Percentiles rank a stretch among this genome's conserved stretches.
Conservation (phyloP, 2,797 vertebrate species). For the Microctenopoma lineatum region DNA sequence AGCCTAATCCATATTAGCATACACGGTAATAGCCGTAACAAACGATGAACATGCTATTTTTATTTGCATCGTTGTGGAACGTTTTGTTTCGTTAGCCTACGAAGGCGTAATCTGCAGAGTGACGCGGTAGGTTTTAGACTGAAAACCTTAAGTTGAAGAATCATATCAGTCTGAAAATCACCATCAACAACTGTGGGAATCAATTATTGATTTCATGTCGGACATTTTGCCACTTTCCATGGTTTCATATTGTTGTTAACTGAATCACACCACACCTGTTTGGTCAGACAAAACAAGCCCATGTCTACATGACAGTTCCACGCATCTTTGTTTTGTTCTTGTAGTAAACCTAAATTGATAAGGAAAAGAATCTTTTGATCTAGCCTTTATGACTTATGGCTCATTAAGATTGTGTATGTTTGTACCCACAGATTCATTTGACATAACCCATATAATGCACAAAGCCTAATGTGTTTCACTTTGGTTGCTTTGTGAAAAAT, state of each 20-base stretch:
- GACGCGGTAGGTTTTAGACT: neutral
- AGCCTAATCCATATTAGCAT: conserved; percentile 47
- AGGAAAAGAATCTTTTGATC: conserved; percentile 11
- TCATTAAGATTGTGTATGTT: conserved; percentile 48
- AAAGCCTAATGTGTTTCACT: conserved; percentile 71
- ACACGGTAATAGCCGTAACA: conserved; percentile 49
- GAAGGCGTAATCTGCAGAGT: conserved; percentile 19
- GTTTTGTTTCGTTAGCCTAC: conserved; percentile 46
- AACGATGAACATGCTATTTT: conserved; percentile 52
- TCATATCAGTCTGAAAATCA: neutral
- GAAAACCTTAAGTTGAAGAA: conserved; percentile 9
- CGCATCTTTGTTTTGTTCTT: neutral
- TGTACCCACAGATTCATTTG: conserved; percentile 50
- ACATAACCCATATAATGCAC: conserved; percentile 55
- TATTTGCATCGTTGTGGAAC: conserved; percentile 52
- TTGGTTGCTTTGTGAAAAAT: conserved; percentile 74
- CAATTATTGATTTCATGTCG: neutral
- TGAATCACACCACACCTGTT: neutral
- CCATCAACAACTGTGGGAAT: neutral
- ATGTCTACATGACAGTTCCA: neutral
- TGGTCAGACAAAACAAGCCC: neutral
- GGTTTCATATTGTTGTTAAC: neutral
- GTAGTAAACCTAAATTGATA: neutral
- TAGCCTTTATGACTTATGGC: conserved; percentile 41
- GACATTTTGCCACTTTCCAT: neutral